Conservation (phyloP, 2,888 invertebrate genomes). For the Autographa gamma region DNA sequence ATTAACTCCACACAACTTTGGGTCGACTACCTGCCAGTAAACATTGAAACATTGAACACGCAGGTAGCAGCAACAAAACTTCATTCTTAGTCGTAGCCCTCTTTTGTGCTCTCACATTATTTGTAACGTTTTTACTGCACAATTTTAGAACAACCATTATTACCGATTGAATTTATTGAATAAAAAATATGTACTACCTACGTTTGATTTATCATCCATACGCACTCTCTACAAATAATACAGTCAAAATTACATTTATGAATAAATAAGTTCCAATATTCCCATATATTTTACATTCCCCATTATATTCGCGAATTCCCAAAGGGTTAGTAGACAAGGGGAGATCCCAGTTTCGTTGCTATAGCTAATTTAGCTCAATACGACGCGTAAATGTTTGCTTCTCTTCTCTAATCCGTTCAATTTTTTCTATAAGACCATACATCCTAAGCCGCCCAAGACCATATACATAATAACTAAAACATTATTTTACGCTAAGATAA, state of each 20-base stretch:
- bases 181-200: no score
- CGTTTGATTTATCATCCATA: no score
- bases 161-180: no score
- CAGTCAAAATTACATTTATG: neutral
- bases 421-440: neutral
- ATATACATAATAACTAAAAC: no score
- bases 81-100: slow-evolving; percentile 34
- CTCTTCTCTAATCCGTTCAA: neutral
- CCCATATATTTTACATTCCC: neutral
- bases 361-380: neutral
- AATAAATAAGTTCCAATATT: neutral
- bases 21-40: slow-evolving; percentile 74
- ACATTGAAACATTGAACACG: slow-evolving; percentile 52
- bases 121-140: neutral
- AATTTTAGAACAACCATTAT: neutral
- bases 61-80: slow-evolving; percentile 55
- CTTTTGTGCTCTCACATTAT: slow-evolving; percentile 31
- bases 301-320: neutral
- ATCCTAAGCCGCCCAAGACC: no score
- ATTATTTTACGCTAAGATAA: neutral
- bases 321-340: slow-evolving; percentile 1
- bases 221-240: neutral
- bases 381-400: neutral
- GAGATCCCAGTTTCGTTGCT: neutral
- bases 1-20: slow-evolving; percentile 67